A percentile compares a stretch with the other conserved stretches of the same genome.
phyloP scores from a whole-genome alignment of 2,888 invertebrate genomes.

The Fabriciana adippe region DNA sequence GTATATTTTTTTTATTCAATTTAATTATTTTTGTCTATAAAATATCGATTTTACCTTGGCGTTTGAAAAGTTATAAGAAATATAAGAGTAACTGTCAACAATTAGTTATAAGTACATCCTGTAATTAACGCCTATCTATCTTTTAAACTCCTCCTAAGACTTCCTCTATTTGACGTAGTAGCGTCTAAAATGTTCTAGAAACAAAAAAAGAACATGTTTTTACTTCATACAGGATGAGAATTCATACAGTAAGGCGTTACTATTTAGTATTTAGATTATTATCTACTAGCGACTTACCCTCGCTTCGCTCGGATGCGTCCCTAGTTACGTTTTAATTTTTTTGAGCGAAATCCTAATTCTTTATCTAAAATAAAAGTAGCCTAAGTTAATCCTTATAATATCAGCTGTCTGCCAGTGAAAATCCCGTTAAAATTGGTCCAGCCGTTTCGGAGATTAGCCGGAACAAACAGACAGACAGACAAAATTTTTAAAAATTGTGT shows the following conservation, averaged over 20 bases:
- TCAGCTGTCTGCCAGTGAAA: too few relatives aligned
- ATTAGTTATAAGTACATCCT: constrained; percentile 1
- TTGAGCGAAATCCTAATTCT: too few relatives aligned
- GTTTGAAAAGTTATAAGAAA: background rate
- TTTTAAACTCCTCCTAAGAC: constrained; percentile 16
- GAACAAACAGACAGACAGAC: too few relatives aligned
- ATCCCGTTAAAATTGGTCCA: too few relatives aligned
- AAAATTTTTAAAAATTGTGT: too few relatives aligned
- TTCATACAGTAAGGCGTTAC: background rate
- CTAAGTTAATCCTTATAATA: too few relatives aligned
- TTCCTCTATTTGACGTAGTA: constrained; percentile 23
- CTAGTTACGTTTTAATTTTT: too few relatives aligned
- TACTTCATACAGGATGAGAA: background rate
- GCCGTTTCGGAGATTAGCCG: too few relatives aligned
- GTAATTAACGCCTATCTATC: constrained; percentile 30
- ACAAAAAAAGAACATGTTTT: background rate
- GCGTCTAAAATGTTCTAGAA: constrained; percentile 8
- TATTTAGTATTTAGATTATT: background rate
- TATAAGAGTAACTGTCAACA: background rate
- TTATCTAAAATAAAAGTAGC: too few relatives aligned
- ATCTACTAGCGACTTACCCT: too few relatives aligned
- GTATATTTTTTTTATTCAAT: background rate
- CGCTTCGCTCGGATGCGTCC: too few relatives aligned
- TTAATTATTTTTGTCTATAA: background rate
- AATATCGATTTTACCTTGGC: too few relatives aligned